These are phyloP conservation scores for Tethya wilhelma DNA, from an alignment of 37 sponge, comb jelly and placozoan species.

Conservation along the genomic window DNA sequence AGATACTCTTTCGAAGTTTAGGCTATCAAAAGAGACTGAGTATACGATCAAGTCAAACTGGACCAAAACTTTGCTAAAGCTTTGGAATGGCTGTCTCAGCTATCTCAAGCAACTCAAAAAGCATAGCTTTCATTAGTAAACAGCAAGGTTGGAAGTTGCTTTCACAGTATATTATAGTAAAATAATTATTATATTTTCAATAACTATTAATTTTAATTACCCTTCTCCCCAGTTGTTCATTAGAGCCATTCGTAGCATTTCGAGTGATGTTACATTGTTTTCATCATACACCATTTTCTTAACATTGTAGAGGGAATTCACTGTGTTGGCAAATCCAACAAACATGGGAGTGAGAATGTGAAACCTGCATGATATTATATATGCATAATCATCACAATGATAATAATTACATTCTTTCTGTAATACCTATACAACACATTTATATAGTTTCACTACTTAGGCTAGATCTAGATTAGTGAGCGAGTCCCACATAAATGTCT, in stretches of 20 bases:
- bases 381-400: not conserved
- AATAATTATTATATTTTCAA: not conserved
- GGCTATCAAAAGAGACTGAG: too few species aligned
- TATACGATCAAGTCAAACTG: too few species aligned
- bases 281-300: conserved; percentile 48
- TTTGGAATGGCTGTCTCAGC: too few species aligned
- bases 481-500: not conserved
- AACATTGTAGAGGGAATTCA: conserved; percentile 54
- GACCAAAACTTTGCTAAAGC: too few species aligned
- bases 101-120: too few species aligned
- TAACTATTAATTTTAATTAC: too few species aligned
- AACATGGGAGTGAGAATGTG: conserved; percentile 61
- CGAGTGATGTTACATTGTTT: conserved; percentile 30
- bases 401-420: not conserved
- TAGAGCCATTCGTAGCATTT: conserved; percentile 38
- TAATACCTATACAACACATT: not conserved
- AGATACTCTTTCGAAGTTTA: too few species aligned
- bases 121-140: too few species aligned
- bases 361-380: conserved; percentile 25
- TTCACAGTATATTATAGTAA: not conserved
- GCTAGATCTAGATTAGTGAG: not conserved
- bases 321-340: conserved; percentile 41
- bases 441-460: not conserved
- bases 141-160: not conserved
- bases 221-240: conserved; percentile 58